A percentile compares a stretch with the other conserved stretches of the same genome.
These are phyloP conservation scores for Girardia tigrina DNA, from an alignment of 2,888 invertebrate species.

Conservation along the genomic window DNA sequence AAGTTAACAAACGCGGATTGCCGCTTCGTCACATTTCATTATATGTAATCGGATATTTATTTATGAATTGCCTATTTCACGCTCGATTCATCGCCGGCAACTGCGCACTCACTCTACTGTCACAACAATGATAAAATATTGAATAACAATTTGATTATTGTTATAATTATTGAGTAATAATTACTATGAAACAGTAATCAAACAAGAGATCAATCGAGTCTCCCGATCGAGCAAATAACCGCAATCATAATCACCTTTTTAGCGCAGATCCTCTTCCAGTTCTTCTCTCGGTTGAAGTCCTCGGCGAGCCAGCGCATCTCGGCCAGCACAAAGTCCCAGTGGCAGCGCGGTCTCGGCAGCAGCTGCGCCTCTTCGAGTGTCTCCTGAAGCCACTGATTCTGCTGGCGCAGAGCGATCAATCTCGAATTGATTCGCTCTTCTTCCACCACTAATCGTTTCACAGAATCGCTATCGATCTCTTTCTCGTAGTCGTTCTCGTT, in stretches of 20 bases:
- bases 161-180: background rate
- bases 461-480: background rate
- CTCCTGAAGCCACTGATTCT: constrained; percentile 83
- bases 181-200: background rate
- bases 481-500: constrained; percentile 3
- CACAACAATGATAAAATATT: too few relatives aligned
- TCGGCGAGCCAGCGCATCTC: constrained; percentile 97
- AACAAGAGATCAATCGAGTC: too few relatives aligned
- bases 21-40: too few relatives aligned
- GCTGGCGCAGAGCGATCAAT: constrained; percentile 75
- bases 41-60: too few relatives aligned
- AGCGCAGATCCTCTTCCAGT: constrained; percentile 52
- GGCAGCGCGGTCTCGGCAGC: constrained; percentile 65
- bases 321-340: constrained; percentile 94
- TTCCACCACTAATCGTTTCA: constrained; percentile 46
- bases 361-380: constrained; percentile 65
- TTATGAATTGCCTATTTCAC: too few relatives aligned
- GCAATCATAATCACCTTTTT: constrained; percentile 25
- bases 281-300: constrained; percentile 89
- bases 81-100: too few relatives aligned
- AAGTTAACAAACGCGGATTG: too few relatives aligned
- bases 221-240: too few relatives aligned
- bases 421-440: constrained; percentile 86
- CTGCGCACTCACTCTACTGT: too few relatives aligned
- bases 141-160: too few relatives aligned